Evolutionary conservation across 1,140 invertebrate genomes (phyloP), one percentile per base, ranked within the genome.

Genomic region (Drosophila azteca): DNA sequence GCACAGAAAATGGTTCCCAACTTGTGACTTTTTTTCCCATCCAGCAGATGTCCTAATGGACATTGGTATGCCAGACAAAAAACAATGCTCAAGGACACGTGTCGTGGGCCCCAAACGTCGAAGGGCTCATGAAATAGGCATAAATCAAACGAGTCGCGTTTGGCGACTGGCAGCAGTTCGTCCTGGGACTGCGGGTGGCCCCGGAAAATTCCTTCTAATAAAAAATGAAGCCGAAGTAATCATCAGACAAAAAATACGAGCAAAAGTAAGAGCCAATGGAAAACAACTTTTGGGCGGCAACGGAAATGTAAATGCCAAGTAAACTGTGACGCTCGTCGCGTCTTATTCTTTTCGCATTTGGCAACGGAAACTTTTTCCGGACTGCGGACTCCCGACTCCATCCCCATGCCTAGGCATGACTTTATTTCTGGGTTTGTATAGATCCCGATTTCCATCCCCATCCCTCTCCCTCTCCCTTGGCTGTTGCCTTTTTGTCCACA

Each of bases 181-280:
- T 53, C 44, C 43, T 35, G 43, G 35, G 3, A 31, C 24, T 51
- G 29, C 50, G 39, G 57, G 62, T 58, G 68, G 57, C 76, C 17
- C 82, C 63, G 77, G 71, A 35, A 11, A 3, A 11, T 35, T 35
- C 1, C 55, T 76, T 62, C 70, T 78, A 85, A 85, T 85, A 74
- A 85, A 87, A 85, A 88, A 85, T 85, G 79, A 85, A 78, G 79
- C 82, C 66, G 65, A 77, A 87, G 65, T 71, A 81, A 85, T 76
- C 82, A 85, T 77, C 35, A 13, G 35, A 74, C 17, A 80, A 77
- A 72, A 79, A 72, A 53, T 43, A 63, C 48, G 67, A 35, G 41
- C 9, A 41, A 52, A 60, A 44, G 29, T 13, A 29, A 29, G 15
- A 45, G 55, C 59, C 6, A 44, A 53, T 58, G 65, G 67, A 70